These are phyloP conservation scores for Gopherus flavomarginatus DNA, from an alignment of 2,113 vertebrate genomes.

Conservation along the genomic window DNA sequence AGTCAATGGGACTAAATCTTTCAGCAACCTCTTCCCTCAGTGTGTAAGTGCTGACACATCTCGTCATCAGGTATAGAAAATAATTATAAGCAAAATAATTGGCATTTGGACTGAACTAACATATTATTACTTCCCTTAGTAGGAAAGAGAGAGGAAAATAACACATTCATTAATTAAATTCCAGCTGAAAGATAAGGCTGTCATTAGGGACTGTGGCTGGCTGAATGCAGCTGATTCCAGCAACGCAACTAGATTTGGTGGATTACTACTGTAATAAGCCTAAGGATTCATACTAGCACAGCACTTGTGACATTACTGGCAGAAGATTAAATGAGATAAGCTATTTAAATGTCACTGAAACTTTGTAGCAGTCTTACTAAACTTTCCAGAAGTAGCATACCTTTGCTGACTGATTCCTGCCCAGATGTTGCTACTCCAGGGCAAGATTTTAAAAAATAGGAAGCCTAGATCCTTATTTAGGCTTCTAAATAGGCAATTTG, in stretches of 20 bases:
- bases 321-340: background rate
- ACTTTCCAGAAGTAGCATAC: too few species aligned
- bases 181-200: background rate
- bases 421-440: too few species aligned
- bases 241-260: background rate
- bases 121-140: background rate
- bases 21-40: background rate
- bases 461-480: too few species aligned
- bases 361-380: too few species aligned
- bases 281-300: background rate
- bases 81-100: background rate
- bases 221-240: background rate
- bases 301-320: background rate
- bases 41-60: background rate
- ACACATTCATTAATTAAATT: background rate
- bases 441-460: too few species aligned
- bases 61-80: background rate
- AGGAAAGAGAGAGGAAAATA: background rate
- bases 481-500: too few species aligned
- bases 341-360: too few species aligned
- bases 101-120: background rate
- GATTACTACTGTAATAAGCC: background rate
- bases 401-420: too few species aligned
- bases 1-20: background rate
- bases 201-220: background rate